Conservation (phyloP, 2,797 vertebrate species). For the Varecia variegata region DNA sequence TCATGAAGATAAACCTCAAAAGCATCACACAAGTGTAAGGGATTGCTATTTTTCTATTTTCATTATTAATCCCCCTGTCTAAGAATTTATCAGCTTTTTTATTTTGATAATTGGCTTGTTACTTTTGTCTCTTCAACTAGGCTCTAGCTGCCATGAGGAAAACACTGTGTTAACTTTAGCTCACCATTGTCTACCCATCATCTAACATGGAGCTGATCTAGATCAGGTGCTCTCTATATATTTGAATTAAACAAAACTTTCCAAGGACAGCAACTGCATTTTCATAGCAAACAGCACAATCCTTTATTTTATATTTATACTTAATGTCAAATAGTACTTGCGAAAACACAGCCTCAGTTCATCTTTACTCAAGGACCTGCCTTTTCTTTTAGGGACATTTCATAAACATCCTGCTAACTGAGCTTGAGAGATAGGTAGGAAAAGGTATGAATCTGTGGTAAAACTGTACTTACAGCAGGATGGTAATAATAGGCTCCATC, state of each 20-base stretch:
- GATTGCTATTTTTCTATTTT: background rate
- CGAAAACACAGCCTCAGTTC: background rate
- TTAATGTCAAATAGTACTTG: background rate
- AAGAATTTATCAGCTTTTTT: background rate
- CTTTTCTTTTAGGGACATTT: constrained; percentile 7
- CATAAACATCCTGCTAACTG: constrained; percentile 28
- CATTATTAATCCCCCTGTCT: background rate
- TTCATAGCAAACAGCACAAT: background rate
- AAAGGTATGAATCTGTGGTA: constrained; percentile 30
- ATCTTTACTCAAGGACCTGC: background rate
- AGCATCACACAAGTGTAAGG: background rate
- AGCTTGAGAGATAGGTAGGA: background rate
- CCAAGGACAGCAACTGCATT: background rate
- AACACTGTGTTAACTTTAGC: background rate
- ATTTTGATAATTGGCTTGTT: background rate
- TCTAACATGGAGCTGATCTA: background rate
- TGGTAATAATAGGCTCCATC: constrained; percentile 47
- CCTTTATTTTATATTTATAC: background rate
- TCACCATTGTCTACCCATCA: background rate
- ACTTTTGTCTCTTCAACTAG: background rate
- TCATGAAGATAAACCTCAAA: background rate
- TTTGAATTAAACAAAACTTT: background rate
- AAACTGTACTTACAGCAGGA: constrained; percentile 32
- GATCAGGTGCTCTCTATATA: background rate
- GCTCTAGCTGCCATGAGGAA: background rate